phyloP scores from a whole-genome alignment of 92 coral and sea anemone species.

The Diadumene lineata region DNA sequence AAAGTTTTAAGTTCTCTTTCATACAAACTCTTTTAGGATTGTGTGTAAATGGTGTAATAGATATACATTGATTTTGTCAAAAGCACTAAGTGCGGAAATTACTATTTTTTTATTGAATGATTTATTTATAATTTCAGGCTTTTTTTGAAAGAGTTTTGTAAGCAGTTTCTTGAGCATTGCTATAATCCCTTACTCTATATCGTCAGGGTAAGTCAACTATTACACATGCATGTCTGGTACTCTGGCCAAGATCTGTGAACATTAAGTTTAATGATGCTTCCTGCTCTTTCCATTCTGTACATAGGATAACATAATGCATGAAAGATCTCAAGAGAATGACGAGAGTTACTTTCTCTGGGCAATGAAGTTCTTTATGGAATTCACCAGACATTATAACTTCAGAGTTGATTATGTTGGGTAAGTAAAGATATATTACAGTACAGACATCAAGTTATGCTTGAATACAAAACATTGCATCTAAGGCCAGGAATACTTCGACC shows the following conservation, averaged over 20 bases:
- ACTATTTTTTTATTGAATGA: no score
- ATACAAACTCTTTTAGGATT: no score
- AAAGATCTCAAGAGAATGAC: conserved; percentile 94
- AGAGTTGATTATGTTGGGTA: conserved; percentile 92
- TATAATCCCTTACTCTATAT: conserved; percentile 82
- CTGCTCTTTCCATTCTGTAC: background rate
- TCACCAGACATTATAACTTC: conserved; percentile 82
- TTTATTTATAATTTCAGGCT: conserved; percentile 44
- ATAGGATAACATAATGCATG: conserved; percentile 90
- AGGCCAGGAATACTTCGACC: no score
- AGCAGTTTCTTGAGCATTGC: conserved; percentile 79
- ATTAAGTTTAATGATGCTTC: background rate
- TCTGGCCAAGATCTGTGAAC: background rate
- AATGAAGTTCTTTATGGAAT: conserved; percentile 99
- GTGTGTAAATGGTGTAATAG: no score
- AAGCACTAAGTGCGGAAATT: no score
- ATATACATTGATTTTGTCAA: no score
- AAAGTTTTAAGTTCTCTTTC: no score
- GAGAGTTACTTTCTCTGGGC: conserved; percentile 97
- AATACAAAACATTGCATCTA: no score
- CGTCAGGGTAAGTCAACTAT: conserved; percentile 78
- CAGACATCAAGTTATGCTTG: no score
- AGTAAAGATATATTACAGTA: no score
- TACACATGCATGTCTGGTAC: background rate
- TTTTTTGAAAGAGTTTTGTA: conserved; percentile 84